phyloP scores from a whole-genome alignment of 2,113 vertebrate genomes.

The Pandion haliaetus region DNA sequence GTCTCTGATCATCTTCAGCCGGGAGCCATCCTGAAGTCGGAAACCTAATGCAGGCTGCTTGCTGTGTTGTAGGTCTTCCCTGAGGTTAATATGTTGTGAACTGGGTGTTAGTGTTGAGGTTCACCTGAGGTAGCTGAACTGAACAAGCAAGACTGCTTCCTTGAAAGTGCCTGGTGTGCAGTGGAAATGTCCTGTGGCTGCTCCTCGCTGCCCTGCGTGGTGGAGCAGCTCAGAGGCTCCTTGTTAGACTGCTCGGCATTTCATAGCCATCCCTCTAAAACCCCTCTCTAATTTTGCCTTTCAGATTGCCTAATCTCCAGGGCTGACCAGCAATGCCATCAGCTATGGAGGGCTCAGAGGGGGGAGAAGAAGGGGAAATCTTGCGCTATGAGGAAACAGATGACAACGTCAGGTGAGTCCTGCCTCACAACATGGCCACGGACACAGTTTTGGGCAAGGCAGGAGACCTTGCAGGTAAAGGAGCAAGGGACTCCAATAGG shows the following conservation, averaged over 20 bases:
- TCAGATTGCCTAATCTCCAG: not conserved
- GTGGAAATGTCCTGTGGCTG: not conserved
- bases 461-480: not conserved
- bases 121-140: not conserved
- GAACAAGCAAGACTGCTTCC: not conserved
- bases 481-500: no score
- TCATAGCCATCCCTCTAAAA: not conserved
- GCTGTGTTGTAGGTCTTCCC: not conserved
- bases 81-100: not conserved
- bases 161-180: not conserved
- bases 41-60: not conserved
- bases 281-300: not conserved
- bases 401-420: constrained; percentile 57
- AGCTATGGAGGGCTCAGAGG: constrained; percentile 44
- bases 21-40: not conserved
- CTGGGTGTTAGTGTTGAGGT: not conserved
- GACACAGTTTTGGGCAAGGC: not conserved
- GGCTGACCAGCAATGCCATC: not conserved
- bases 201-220: accelerated
- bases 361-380: constrained; percentile 47
- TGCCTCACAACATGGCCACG: not conserved
- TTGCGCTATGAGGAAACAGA: not conserved
- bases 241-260: not conserved
- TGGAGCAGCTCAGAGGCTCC: not conserved
- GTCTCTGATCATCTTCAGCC: not conserved